These are phyloP conservation scores for Archocentrus centrarchus DNA, from an alignment of 2,113 vertebrate species.

Conservation along the genomic window DNA sequence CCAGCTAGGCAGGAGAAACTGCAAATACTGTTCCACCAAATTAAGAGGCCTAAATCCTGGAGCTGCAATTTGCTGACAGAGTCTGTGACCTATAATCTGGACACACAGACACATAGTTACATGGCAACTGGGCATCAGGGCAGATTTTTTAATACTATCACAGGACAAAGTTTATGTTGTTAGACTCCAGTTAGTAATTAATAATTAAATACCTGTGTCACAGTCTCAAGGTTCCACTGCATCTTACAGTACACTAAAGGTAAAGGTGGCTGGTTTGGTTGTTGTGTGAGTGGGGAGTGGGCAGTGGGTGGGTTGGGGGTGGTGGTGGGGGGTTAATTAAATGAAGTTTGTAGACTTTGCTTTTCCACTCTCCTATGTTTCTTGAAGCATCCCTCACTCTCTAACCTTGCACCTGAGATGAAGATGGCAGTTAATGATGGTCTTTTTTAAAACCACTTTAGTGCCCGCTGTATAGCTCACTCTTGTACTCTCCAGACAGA, in stretches of 20 bases:
- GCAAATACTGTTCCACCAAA: constrained; percentile 58
- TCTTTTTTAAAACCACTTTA: constrained; percentile 74
- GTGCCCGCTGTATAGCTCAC: constrained; percentile 39
- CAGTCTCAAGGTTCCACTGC: constrained; percentile 61
- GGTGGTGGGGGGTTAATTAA: constrained; percentile 70
- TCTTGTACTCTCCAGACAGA: constrained; percentile 45
- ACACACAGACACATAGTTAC: constrained; percentile 36
- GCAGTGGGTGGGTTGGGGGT: not conserved
- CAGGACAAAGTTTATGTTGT: constrained; percentile 70
- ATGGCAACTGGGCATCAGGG: constrained; percentile 28
- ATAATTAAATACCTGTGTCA: constrained; percentile 73
- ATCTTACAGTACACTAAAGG: constrained; percentile 37
- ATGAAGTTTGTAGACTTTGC: constrained; percentile 68
- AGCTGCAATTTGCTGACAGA: constrained; percentile 55
- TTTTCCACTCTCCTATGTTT: constrained; percentile 20
- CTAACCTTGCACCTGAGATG: constrained; percentile 60
- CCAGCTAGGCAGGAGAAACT: constrained; percentile 17
- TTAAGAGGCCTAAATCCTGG: constrained; percentile 63
- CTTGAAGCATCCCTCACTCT: constrained; percentile 20
- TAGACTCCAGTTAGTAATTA: constrained; percentile 78
- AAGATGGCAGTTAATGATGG: constrained; percentile 73
- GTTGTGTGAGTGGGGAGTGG: not conserved
- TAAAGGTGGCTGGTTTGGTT: constrained; percentile 2
- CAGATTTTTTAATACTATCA: constrained; percentile 44
- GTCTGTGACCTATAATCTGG: constrained; percentile 55